Conservation (phyloP, 2,888 invertebrate species). For the Orchesella flavescens region DNA sequence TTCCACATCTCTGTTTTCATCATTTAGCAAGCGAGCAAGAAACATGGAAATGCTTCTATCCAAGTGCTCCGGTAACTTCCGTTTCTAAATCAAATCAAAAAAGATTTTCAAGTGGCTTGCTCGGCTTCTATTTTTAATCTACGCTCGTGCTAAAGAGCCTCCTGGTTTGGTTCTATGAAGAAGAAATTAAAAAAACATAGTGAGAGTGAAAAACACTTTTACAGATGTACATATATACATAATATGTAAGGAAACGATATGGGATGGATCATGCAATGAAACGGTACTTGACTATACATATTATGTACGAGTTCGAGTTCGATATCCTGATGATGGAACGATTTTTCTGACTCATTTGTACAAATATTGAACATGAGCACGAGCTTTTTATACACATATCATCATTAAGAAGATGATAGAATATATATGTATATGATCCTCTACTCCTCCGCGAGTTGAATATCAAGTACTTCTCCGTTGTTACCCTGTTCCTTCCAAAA, state of each 20-base stretch:
- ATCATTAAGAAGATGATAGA: constrained; percentile 42
- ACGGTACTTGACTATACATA: background rate
- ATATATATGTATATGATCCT: constrained; percentile 38
- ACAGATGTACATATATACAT: too few species aligned
- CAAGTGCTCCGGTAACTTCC: constrained; percentile 43
- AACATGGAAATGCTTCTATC: constrained; percentile 61
- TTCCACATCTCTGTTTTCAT: constrained; percentile 7
- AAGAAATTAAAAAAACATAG: too few species aligned
- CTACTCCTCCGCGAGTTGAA: constrained; percentile 31
- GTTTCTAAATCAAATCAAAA: constrained; percentile 54
- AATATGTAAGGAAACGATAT: too few species aligned
- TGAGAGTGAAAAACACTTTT: too few species aligned
- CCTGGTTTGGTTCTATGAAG: too few species aligned
- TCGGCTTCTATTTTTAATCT: background rate
- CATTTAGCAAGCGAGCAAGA: constrained; percentile 16
- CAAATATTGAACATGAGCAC: constrained; percentile 12
- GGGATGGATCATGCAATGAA: too few species aligned
- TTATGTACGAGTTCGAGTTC: background rate
- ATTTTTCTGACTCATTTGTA: constrained; percentile 44
- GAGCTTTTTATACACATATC: constrained; percentile 33
- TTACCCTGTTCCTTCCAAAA: background rate
- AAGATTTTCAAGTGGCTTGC: constrained; percentile 45
- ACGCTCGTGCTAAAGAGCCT: too few species aligned
- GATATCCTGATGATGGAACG: background rate
- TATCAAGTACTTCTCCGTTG: constrained; percentile 41